A percentile compares a stretch with the other conserved stretches of the same genome.
These are phyloP conservation scores for Harpagoxenus sublaevis DNA, from an alignment of 2,888 invertebrate species.

Conservation along the genomic window DNA sequence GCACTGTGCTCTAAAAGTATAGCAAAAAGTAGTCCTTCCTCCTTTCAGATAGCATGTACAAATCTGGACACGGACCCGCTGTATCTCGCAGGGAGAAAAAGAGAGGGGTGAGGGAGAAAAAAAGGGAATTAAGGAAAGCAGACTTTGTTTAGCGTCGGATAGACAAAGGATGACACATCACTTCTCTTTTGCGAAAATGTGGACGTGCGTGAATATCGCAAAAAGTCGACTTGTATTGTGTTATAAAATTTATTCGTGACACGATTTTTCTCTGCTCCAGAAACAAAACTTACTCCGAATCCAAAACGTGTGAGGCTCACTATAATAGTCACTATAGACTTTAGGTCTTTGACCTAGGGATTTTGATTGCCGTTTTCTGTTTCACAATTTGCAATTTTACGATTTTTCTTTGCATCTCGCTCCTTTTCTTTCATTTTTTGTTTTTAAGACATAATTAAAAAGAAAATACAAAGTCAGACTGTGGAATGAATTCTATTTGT, in stretches of 20 bases:
- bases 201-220: conserved; percentile 6
- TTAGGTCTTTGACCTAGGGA: conserved; percentile 3
- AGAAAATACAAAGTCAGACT: neutral
- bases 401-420: neutral
- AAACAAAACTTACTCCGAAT: conserved; percentile 2
- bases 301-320: neutral
- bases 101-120: neutral
- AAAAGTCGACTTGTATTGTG: conserved; percentile 11
- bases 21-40: conserved; percentile 76
- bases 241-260: conserved; percentile 1
- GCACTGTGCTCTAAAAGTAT: conserved; percentile 65
- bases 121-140: neutral
- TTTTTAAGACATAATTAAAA: neutral
- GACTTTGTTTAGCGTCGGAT: conserved; percentile 13
- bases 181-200: conserved; percentile 17
- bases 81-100: conserved; percentile 55
- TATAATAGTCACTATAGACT: conserved; percentile 31
- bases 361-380: conserved; percentile 28
- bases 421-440: neutral
- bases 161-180: conserved; percentile 19
- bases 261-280: conserved; percentile 4
- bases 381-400: conserved; percentile 10
- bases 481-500: neutral
- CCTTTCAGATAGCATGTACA: conserved; percentile 72
- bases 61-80: conserved; percentile 52